A percentile compares a stretch with the other conserved stretches of the same genome.
Conservation (phyloP, 1,140 invertebrate species). For the Bradynema listronoti region DNA sequence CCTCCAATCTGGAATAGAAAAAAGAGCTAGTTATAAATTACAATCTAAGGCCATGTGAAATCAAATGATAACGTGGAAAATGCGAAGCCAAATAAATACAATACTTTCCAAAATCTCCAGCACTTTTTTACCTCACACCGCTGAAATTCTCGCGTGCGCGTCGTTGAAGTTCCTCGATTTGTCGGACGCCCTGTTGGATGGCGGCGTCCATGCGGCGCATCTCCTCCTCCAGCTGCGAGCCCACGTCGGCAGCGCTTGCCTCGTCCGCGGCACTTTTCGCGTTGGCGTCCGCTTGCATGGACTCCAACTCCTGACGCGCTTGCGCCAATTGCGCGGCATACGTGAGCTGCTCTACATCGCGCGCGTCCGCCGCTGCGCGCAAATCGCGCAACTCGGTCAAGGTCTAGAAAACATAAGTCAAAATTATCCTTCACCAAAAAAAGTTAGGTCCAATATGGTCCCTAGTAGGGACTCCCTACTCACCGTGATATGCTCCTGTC, state of each 20-base stretch:
- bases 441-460: too few species aligned
- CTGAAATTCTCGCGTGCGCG: constrained; percentile 34
- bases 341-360: constrained; percentile 19
- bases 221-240: constrained; percentile 71
- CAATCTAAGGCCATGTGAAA: neutral
- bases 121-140: constrained; percentile 28
- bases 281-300: constrained; percentile 22
- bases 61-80: neutral
- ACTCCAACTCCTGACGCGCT: constrained; percentile 23
- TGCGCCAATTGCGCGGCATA: constrained; percentile 34
- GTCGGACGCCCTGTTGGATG: constrained; percentile 62
- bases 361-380: constrained; percentile 69
- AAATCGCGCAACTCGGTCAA: constrained; percentile 61
- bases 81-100: too few species aligned
- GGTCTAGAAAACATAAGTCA: constrained; percentile 30
- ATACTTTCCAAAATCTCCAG: too few species aligned
- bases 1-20: constrained; percentile 86
- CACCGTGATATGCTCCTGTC: constrained; percentile 82
- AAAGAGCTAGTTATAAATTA: neutral
- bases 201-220: constrained; percentile 68
- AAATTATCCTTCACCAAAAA: too few species aligned
- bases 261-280: constrained; percentile 61
- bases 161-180: constrained; percentile 54
- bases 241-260: constrained; percentile 62
- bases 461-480: too few species aligned